Conservation (phyloP, 2,888 invertebrate genomes). For the Perithous albicinctus region DNA sequence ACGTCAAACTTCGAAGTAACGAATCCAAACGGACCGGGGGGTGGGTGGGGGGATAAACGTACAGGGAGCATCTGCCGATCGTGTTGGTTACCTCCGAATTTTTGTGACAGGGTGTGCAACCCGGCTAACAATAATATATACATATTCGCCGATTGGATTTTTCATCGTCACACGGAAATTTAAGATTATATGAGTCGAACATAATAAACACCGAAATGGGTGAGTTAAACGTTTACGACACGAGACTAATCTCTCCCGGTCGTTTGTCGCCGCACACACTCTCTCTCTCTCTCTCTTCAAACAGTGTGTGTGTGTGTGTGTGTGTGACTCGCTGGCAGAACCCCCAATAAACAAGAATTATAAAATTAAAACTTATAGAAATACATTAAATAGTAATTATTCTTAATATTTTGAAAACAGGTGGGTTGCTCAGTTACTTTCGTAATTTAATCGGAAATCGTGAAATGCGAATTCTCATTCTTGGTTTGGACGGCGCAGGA, state of each 20-base stretch:
- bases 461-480: slow-evolving; percentile 98
- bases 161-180: slow-evolving; percentile 26
- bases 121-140: slow-evolving; percentile 30
- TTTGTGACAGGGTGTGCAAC: slow-evolving; percentile 37
- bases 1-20: slow-evolving; percentile 65
- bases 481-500: slow-evolving; percentile 99
- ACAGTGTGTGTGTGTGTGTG: slow-evolving; percentile 29
- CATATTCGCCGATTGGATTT: slow-evolving; percentile 15
- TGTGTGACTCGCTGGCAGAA: slow-evolving; percentile 43
- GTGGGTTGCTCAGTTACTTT: slow-evolving; percentile 98
- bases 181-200: slow-evolving; percentile 76
- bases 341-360: slow-evolving; percentile 23
- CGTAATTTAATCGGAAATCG: slow-evolving; percentile 97
- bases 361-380: too few relatives aligned
- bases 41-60: slow-evolving; percentile 25
- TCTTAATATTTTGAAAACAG: slow-evolving; percentile 85
- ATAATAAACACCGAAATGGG: slow-evolving; percentile 75
- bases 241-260: slow-evolving; percentile 3
- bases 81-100: slow-evolving; percentile 57
- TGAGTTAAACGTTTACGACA: slow-evolving; percentile 67
- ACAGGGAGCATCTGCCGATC: slow-evolving; percentile 29
- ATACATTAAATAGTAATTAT: background rate
- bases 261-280: slow-evolving; percentile 1
- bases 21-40: too few relatives aligned
- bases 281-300: too few relatives aligned